Evolutionary conservation across 2,888 invertebrate genomes (phyloP).

Genomic region (Minunthozetes semirufus): DNA sequence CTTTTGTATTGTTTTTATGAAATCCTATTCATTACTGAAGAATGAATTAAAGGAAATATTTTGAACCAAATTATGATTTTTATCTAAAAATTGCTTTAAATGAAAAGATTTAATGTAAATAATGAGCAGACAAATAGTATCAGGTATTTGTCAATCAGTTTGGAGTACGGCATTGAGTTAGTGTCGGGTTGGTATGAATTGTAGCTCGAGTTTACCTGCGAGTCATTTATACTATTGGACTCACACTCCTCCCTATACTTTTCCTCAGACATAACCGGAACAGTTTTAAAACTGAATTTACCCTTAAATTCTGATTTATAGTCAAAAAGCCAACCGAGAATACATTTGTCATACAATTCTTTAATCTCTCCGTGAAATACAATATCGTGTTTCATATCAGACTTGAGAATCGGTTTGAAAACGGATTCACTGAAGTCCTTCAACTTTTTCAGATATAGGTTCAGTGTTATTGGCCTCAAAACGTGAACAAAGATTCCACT

Average conservation of each 20-base stretch:
- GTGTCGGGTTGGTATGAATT: constrained; percentile 1
- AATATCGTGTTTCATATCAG: constrained; percentile 28
- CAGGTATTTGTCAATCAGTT: not conserved
- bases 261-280: constrained; percentile 11
- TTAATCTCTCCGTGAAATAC: constrained; percentile 34
- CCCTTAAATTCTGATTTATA: constrained; percentile 18
- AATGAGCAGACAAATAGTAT: not conserved
- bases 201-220: not conserved
- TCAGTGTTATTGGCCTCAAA: constrained; percentile 32
- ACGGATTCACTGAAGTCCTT: constrained; percentile 10
- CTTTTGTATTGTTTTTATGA: not conserved
- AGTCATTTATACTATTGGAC: not conserved
- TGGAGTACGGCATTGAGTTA: not conserved
- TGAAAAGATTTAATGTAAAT: not conserved
- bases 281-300: constrained; percentile 31
- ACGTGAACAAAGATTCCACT: constrained; percentile 14
- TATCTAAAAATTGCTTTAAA: not conserved
- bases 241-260: constrained; percentile 18
- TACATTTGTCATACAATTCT: constrained; percentile 30
- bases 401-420: constrained; percentile 27
- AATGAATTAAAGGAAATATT: not conserved
- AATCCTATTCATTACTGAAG: not conserved
- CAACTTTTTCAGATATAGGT: constrained; percentile 34
- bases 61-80: not conserved
- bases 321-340: constrained; percentile 29